Base-by-base conservation (phyloP, 2,113 vertebrate species). In the Cavia porcellus region DNA sequence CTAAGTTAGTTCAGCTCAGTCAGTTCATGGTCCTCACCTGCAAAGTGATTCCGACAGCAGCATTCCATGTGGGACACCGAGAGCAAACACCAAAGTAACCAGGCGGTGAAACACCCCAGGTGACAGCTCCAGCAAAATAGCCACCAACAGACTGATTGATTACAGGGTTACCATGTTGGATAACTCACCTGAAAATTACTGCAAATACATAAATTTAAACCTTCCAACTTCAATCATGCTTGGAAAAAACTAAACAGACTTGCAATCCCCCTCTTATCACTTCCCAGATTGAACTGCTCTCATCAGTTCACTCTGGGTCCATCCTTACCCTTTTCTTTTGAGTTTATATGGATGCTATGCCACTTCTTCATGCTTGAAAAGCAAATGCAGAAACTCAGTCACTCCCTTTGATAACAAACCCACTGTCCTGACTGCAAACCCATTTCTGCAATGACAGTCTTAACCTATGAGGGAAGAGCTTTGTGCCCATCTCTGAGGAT, bases 151-250 rank as follows among this genome's bases (percentile, higher is more conserved):
- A 42, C 64, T 3, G 4, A 15, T 25, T 45, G 0, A 3, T 55
- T 88, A 32, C 9, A 66, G 45, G 77, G 57, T 25, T n/a, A 62
- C 12, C 20, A 28, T 24, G 38, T 72, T 74, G 32, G 45, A 80
- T 84, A 38, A 74, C 45, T 57, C 50, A 32, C 2, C 52, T 95
- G 52, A 94, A 94, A 89, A 77, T 84, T n/a, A 59, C 30, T 90
- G 70, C 84, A 87, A 95, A 94, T 47, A 74, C 6, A 19, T 35
- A n/a, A 42, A 79, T 17, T 6, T 59, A 95, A 94, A 55, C 82
- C 66, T 74, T 25, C 20, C 32, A 2, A 47, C 70, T 42, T 74
- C 45, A 84, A 61, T 86, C 84, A 42, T 59, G 24, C 52, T 81
- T 77, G 86, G 81, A 85, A 92, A 81, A 57, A 90, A 91, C 24